A percentile compares a stretch with the other conserved stretches of the same genome.
phyloP scores from a whole-genome alignment of 2,888 invertebrate genomes.

The Melanostoma scalare region DNA sequence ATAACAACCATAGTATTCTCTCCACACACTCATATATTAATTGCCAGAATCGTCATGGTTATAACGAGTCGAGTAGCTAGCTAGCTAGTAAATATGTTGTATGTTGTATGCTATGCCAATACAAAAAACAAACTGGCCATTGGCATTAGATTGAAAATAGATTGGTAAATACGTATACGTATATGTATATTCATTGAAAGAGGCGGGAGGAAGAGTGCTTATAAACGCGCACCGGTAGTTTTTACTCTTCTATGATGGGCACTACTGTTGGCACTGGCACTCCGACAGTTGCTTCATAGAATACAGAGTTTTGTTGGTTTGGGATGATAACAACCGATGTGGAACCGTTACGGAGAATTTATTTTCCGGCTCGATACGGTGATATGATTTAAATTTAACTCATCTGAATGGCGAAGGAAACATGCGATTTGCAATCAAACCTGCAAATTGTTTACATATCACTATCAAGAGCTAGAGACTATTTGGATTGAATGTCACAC shows the following conservation, averaged over 20 bases:
- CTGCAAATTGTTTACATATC: not conserved
- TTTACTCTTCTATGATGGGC: constrained; percentile 18
- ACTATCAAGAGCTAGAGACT: too few species aligned
- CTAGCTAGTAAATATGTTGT: constrained; percentile 1
- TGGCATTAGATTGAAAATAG: constrained; percentile 63
- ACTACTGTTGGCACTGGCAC: not conserved
- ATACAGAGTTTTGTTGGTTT: constrained; percentile 41
- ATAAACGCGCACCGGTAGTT: constrained; percentile 59
- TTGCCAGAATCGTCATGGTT: constrained; percentile 65
- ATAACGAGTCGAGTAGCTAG: constrained; percentile 11
- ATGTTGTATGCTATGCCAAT: constrained; percentile 12
- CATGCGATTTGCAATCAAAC: constrained; percentile 46
- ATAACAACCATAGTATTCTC: constrained; percentile 24
- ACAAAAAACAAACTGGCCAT: constrained; percentile 41
- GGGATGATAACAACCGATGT: constrained; percentile 68
- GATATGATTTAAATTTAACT: constrained; percentile 66
- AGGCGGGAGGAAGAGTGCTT: constrained; percentile 51
- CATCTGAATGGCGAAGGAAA: constrained; percentile 21
- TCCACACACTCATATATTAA: constrained; percentile 54
- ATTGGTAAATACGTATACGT: constrained; percentile 26
- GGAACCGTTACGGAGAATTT: constrained; percentile 74
- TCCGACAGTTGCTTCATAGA: constrained; percentile 55
- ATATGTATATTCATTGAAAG: not conserved
- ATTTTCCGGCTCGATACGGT: constrained; percentile 73
- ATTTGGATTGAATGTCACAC: too few species aligned